Percentiles rank a stretch among this genome's conserved stretches.
These are phyloP conservation scores for Eristalis tenax DNA, from an alignment of 2,888 invertebrate species.

Conservation along the genomic window DNA sequence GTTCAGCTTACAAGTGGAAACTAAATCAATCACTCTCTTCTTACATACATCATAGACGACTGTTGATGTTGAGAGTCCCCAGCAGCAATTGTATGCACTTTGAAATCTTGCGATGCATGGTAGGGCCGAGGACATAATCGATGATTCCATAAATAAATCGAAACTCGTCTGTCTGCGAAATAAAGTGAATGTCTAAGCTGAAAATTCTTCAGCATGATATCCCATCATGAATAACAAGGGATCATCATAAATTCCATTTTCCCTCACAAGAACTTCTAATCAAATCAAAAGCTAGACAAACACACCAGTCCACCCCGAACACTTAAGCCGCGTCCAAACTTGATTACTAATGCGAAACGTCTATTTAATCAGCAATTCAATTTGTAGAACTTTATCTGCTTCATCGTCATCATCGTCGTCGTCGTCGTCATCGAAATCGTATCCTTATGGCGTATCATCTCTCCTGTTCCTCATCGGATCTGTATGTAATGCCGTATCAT, in stretches of 20 bases:
- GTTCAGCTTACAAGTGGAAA: too few species aligned
- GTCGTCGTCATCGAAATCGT: not conserved
- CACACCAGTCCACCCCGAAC: constrained; percentile 3
- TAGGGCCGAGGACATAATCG: too few species aligned
- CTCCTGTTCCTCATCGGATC: not conserved
- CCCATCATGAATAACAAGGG: constrained; percentile 26
- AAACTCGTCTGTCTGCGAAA: not conserved
- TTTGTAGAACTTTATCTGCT: constrained; percentile 70
- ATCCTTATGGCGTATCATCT: constrained; percentile 29
- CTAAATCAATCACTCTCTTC: too few species aligned
- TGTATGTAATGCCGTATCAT: not conserved
- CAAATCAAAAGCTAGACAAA: constrained; percentile 68
- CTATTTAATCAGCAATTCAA: constrained; percentile 72
- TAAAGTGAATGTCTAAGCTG: not conserved
- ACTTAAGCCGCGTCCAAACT: constrained; percentile 32
- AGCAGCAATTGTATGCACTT: too few species aligned
- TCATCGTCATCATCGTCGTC: not conserved
- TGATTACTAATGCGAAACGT: constrained; percentile 71
- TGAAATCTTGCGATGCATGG: too few species aligned
- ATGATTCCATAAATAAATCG: too few species aligned
- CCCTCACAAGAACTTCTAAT: constrained; percentile 35
- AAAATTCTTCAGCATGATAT: not conserved
- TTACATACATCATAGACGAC: too few species aligned
- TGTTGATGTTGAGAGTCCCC: too few species aligned
- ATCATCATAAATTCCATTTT: constrained; percentile 51